Conservation (phyloP, 2,113 vertebrate species). For the Pampusana beccarii region DNA sequence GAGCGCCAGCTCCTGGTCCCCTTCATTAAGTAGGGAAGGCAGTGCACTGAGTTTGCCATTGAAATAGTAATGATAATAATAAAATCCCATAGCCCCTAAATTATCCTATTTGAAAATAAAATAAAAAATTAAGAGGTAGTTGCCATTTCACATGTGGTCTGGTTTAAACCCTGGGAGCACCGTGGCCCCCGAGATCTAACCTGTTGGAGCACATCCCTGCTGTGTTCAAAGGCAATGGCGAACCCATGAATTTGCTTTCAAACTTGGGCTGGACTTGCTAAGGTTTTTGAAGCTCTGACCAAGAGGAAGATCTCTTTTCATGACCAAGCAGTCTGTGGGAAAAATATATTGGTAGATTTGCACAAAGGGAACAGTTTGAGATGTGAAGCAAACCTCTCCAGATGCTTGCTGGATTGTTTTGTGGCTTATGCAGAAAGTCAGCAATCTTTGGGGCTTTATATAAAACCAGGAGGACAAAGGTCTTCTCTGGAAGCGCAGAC, state of each 20-base stretch:
- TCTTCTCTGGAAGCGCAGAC: neutral
- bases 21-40: slow-evolving; percentile 68
- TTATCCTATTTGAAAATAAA: slow-evolving; percentile 66
- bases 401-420: neutral
- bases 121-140: slow-evolving; percentile 66
- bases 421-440: neutral
- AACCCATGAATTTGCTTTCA: slow-evolving; percentile 33
- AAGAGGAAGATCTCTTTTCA: neutral
- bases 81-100: slow-evolving; percentile 30
- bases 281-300: neutral
- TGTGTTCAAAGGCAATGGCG: slow-evolving; percentile 69
- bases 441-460: neutral
- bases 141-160: slow-evolving; percentile 74
- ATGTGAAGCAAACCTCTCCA: neutral
- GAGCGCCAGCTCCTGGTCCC: slow-evolving; percentile 8
- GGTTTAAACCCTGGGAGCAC: slow-evolving; percentile 75
- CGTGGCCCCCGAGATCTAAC: slow-evolving; percentile 64
- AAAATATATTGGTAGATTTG: neutral
- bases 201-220: slow-evolving; percentile 63
- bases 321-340: neutral
- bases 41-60: slow-evolving; percentile 56
- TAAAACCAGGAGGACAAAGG: slow-evolving; percentile 29
- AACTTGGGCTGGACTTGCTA: neutral
- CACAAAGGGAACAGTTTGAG: neutral
- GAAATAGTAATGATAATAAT: slow-evolving; percentile 15